phyloP scores from a whole-genome alignment of 2,113 vertebrate species.

The Boleophthalmus pectinirostris region DNA sequence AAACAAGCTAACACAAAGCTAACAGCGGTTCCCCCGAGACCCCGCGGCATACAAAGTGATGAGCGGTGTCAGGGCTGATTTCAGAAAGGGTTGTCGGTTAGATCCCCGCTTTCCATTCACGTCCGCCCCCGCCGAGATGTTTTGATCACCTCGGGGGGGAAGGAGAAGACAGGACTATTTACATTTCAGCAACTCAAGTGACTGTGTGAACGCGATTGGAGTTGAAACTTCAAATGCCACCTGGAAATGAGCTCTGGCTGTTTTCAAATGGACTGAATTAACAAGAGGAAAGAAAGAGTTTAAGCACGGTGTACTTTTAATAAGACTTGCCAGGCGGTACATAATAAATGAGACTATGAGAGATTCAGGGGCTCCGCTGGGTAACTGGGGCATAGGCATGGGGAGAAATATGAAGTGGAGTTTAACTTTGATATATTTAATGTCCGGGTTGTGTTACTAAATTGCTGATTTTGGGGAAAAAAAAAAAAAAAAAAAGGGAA shows the following conservation, averaged over 20 bases:
- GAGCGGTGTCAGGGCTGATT: slow-evolving; percentile 71
- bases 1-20: slow-evolving; percentile 63
- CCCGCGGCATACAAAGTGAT: slow-evolving; percentile 64
- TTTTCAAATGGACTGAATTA: slow-evolving; percentile 42
- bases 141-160: slow-evolving; percentile 41
- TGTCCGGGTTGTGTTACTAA: neutral
- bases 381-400: neutral
- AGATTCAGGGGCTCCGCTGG: slow-evolving; percentile 19
- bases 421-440: neutral
- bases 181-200: slow-evolving; percentile 56
- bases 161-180: slow-evolving; percentile 45
- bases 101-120: slow-evolving; percentile 46
- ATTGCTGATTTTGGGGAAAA: neutral
- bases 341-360: slow-evolving; percentile 36
- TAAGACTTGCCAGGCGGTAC: slow-evolving; percentile 28
- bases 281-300: slow-evolving; percentile 30
- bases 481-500: neutral
- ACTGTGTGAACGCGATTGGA: slow-evolving; percentile 36
- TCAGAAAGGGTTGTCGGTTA: slow-evolving; percentile 56
- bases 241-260: slow-evolving; percentile 41
- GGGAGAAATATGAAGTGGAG: neutral
- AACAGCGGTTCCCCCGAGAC: slow-evolving; percentile 57
- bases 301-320: slow-evolving; percentile 37
- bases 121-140: slow-evolving; percentile 36
- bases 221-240: slow-evolving; percentile 45